Base-by-base conservation (phyloP, 2,113 vertebrate species). In the Leucopsar rothschildi region DNA sequence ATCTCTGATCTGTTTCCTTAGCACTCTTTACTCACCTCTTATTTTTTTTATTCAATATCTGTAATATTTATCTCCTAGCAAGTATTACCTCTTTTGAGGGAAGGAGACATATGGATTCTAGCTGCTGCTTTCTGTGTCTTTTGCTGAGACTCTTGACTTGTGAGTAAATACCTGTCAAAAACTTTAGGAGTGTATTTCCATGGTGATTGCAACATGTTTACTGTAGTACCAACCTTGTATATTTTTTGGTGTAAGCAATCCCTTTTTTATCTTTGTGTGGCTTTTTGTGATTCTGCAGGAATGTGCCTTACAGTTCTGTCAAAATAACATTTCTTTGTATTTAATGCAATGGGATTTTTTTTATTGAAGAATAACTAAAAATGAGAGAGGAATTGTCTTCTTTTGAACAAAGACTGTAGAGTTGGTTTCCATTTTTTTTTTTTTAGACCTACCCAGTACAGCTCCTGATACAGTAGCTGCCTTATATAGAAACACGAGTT, bases 311-410 rank as follows among this genome's bases (percentile, higher is more conserved):
- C 69, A 76, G 94, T 87, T 87, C 86, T 96, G 92, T 96, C 86
- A 95, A 97, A 97, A 97, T 93, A 97, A 87, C 66, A 78, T 91
- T 94, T 80, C 57, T 91, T 65, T 96, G 64, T 95, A 86, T 96
- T 96, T 79, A 93, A 78, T 91, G 53, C 82, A 91, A 55, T 66
- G 53, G 24, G 49, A 7, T 57, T 53, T 87, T 82, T 52, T 37
- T 21, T 22, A n/a, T 57, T 80, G 28, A 49, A 57, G 65, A 73
- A 65, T 57, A 90, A 77, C 61, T 86, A 45, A 73, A 95, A 92
- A 57, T 12, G 29, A 60, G 69, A 83, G 50, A 88, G 23, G 90
- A 89, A 88, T 92, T 94, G 76, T 93, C 53, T 90, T 87, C 69
- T 80, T 87, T 65, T 80, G 70, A 96, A 96, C 82, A 94, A 95